Base-by-base conservation (phyloP, 2,113 vertebrate species). In the Catagonus wagneri region DNA sequence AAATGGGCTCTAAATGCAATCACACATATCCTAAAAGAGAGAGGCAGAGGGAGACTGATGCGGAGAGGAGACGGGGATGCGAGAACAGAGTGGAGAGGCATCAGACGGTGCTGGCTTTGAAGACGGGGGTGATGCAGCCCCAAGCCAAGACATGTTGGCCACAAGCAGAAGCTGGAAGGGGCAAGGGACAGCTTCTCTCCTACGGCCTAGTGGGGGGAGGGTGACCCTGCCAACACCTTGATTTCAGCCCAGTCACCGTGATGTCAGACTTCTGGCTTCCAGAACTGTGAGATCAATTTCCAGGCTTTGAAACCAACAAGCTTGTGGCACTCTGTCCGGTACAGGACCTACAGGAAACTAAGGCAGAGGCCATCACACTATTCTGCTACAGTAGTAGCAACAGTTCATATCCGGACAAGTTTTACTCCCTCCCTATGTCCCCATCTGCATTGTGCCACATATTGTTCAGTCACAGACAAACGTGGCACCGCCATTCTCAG, bases 331-430 rank as follows among this genome's bases (percentile, higher is more conserved):
- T 79, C 58, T 94, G 74, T 85, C n/a, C n/a, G n/a, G n/a, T 76
- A 89, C 11, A 92, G 68, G 25, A 95, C 66, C 54, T 65, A 58
- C 19, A 78, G 83, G 63, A 92, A 96, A 72, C 17, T 50, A 79
- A 89, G 23, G 32, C 0, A 87, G 39, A 86, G 63, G 34, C 58
- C 71, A 89, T 54, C 84, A 86, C 34, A 63, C 50, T 20, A 74
- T 89, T 91, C 56, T 72, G 79, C 78, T 78, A 68, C 83, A 34
- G 76, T 11, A 36, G 8, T 44, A 44, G 44, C 1, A 25, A 34
- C 11, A 32, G 54, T 79, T 95, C 78, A 23, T 54, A 87, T 60
- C 85, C 84, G 92, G 71, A 79, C n/a, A 81, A 63, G 44, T 34
- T 96, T 87, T n/a, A 44, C 54, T 61, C 16, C 23, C 4, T 66